These are phyloP conservation scores for Tragopan temminckii DNA, from an alignment of 2,797 vertebrate genomes.

Conservation along the genomic window DNA sequence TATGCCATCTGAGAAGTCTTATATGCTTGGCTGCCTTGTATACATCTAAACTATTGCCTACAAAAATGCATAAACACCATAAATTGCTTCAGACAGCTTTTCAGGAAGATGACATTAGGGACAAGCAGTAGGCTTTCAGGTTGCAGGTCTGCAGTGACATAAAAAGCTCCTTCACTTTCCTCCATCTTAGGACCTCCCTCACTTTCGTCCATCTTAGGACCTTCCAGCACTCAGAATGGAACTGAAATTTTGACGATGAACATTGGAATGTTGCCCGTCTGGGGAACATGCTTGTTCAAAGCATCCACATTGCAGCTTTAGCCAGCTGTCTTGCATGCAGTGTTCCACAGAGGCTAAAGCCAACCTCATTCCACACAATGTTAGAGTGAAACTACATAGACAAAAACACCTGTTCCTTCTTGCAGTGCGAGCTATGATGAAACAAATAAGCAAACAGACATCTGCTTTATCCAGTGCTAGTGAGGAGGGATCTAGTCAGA, in stretches of 20 bases:
- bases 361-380: background rate
- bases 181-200: background rate
- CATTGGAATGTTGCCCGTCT: rapidly evolving
- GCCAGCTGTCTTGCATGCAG: background rate
- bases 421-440: background rate
- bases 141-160: background rate
- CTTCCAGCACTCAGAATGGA: background rate
- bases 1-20: background rate
- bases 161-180: background rate
- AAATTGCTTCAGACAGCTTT: background rate
- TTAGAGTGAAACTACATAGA: background rate
- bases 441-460: background rate
- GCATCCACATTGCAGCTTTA: background rate
- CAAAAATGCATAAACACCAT: background rate
- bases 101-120: background rate
- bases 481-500: background rate
- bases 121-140: background rate
- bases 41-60: background rate
- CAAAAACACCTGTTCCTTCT: background rate
- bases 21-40: background rate
- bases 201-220: background rate
- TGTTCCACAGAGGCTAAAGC: background rate
- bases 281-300: background rate
- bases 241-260: background rate
- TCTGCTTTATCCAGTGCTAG: background rate